Percentiles rank a stretch among this genome's conserved stretches.
phyloP scores from a whole-genome alignment of 2,797 vertebrate species.

The Kryptolebias ocellatus region DNA sequence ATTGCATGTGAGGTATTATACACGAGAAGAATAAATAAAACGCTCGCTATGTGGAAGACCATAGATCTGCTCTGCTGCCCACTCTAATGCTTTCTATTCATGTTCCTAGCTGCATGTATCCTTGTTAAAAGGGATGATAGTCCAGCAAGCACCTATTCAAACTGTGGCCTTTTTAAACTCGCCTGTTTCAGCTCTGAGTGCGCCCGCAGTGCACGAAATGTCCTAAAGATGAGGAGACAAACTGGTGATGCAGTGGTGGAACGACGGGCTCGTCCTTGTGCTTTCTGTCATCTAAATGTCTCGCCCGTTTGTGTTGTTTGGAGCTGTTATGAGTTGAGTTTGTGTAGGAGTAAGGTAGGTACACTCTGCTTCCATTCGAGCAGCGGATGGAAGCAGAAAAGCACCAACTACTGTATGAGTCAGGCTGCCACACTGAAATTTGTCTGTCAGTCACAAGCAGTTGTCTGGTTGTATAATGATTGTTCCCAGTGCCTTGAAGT shows the following conservation, averaged over 20 bases:
- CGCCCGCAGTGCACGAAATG: conserved; percentile 20
- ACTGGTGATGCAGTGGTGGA: conserved; percentile 1
- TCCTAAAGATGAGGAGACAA: conserved; percentile 25
- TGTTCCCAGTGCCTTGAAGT: neutral
- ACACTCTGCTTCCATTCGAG: conserved; percentile 33
- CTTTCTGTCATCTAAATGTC: conserved; percentile 37
- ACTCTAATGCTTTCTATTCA: conserved; percentile 62
- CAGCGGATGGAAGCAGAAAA: conserved; percentile 38
- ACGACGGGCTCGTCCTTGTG: conserved; percentile 40
- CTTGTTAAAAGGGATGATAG: conserved; percentile 52
- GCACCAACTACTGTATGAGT: conserved; percentile 58
- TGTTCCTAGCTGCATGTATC: conserved; percentile 53
- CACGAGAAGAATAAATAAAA: conserved; percentile 30
- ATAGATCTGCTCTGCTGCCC: conserved; percentile 57
- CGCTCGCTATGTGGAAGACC: conserved; percentile 24
- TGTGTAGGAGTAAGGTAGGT: conserved; percentile 64
- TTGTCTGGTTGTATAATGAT: neutral
- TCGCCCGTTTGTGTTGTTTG: conserved; percentile 37
- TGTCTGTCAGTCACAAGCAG: conserved; percentile 3
- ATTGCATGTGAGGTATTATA: conserved; percentile 11
- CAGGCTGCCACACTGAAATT: conserved; percentile 30
- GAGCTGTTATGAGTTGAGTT: conserved; percentile 41
- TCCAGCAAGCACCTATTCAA: conserved; percentile 36
- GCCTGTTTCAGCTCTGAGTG: conserved; percentile 8
- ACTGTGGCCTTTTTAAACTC: conserved; percentile 44